A percentile compares a stretch with the other conserved stretches of the same genome.
Evolutionary conservation across 2,888 invertebrate species (phyloP).

Genomic region (Gisinianus flammeolus): DNA sequence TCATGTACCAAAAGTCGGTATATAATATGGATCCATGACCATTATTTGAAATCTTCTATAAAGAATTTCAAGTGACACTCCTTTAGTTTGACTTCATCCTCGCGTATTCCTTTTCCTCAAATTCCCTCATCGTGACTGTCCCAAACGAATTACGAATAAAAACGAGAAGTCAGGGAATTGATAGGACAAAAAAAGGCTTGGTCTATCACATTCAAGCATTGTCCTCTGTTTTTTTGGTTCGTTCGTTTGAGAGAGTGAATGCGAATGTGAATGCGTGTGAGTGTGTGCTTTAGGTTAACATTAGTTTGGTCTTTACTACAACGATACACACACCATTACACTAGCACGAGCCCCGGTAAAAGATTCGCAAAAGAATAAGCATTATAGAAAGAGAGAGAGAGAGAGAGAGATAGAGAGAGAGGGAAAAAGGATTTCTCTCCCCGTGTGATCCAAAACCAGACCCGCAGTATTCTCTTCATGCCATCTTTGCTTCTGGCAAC

Average conservation of each 20-base stretch:
- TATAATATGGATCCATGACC: background rate
- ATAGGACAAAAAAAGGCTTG: background rate
- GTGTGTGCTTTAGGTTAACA: background rate
- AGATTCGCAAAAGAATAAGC: background rate
- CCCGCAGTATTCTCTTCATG: no score
- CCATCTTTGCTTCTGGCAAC: background rate
- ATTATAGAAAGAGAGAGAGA: background rate
- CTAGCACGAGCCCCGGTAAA: no score
- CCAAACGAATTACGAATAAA: background rate
- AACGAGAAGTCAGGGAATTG: background rate
- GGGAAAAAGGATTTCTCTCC: background rate
- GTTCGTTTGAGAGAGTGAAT: background rate
- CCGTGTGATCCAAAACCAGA: no score
- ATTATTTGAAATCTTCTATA: background rate
- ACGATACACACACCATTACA: no score
- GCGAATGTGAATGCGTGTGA: background rate
- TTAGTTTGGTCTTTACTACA: no score
- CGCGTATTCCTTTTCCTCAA: no score
- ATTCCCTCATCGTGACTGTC: background rate
- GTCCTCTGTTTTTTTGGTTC: background rate
- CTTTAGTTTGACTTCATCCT: no score
- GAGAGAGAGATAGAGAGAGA: background rate
- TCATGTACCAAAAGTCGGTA: no score
- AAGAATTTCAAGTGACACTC: background rate
- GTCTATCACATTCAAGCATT: background rate